Percentiles rank a stretch among this genome's conserved stretches.
Conservation (phyloP, 2,113 vertebrate genomes). For the Prunella fulvescens region DNA sequence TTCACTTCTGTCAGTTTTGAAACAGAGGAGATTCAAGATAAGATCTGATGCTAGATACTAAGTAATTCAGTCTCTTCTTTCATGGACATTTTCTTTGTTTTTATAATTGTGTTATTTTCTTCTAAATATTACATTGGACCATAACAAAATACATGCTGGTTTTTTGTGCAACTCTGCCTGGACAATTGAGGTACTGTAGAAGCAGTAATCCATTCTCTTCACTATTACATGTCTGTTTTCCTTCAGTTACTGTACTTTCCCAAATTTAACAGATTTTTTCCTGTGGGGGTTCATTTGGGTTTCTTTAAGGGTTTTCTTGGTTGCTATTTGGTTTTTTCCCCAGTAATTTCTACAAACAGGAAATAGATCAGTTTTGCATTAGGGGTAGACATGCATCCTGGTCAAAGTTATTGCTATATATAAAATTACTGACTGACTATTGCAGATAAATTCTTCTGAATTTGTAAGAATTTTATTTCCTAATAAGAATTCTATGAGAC, state of each 20-base stretch:
- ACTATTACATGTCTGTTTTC: not conserved
- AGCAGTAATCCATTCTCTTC: not conserved
- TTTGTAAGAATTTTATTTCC: not conserved
- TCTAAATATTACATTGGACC: not conserved
- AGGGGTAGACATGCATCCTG: not conserved
- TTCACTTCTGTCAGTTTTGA: not conserved
- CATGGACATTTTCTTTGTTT: not conserved
- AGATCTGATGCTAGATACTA: not conserved
- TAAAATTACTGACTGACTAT: not conserved
- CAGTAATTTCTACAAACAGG: not conserved
- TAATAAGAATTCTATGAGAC: not conserved
- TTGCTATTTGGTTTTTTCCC: rapidly evolving
- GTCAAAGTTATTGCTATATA: not conserved
- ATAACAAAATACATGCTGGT: not conserved
- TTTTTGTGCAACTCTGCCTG: not conserved
- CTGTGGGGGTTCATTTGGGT: rapidly evolving
- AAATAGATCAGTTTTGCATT: not conserved
- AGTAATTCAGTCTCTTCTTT: not conserved
- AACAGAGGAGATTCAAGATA: not conserved
- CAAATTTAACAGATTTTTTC: not conserved
- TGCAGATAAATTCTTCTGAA: not conserved
- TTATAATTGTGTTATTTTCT: not conserved
- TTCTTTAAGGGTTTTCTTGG: not conserved
- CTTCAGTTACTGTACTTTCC: not conserved
- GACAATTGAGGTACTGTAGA: not conserved